Conservation (phyloP, 2,113 vertebrate species). For the Neoarius graeffei region DNA sequence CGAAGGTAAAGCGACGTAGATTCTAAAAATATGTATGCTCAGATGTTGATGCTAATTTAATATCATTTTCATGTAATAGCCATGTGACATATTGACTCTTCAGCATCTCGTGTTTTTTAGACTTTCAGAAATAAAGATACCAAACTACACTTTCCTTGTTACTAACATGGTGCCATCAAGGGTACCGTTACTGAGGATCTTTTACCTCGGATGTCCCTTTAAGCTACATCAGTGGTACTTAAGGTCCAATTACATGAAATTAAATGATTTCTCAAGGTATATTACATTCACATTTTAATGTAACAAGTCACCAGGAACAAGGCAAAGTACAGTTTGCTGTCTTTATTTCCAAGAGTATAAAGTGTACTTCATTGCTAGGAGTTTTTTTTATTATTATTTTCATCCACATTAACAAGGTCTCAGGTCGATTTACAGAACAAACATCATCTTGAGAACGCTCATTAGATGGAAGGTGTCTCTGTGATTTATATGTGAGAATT, state of each 20-base stretch:
- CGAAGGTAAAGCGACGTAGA: constrained; percentile 83
- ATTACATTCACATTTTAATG: not conserved
- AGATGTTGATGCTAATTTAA: not conserved
- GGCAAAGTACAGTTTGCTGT: not conserved
- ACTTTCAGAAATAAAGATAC: not conserved
- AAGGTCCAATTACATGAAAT: not conserved
- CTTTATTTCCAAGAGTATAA: not conserved
- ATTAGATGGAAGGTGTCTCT: constrained; percentile 61
- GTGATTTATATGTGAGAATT: constrained; percentile 59
- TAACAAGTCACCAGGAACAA: not conserved
- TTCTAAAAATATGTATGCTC: not conserved
- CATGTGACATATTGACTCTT: not conserved
- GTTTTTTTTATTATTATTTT: constrained; percentile 17
- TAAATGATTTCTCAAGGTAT: not conserved
- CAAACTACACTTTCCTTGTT: not conserved
- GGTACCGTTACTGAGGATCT: not conserved
- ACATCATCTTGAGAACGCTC: constrained; percentile 57
- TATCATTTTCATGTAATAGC: not conserved
- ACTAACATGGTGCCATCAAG: too few species aligned
- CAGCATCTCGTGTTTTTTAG: not conserved
- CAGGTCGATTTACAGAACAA: constrained; percentile 56
- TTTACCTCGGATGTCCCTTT: not conserved
- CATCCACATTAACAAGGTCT: constrained; percentile 60
- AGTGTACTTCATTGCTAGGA: not conserved
- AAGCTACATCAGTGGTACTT: not conserved